Percentiles rank a stretch among this genome's conserved stretches.
phyloP scores from a whole-genome alignment of 1,140 invertebrate genomes.

The Antheraea pernyi region DNA sequence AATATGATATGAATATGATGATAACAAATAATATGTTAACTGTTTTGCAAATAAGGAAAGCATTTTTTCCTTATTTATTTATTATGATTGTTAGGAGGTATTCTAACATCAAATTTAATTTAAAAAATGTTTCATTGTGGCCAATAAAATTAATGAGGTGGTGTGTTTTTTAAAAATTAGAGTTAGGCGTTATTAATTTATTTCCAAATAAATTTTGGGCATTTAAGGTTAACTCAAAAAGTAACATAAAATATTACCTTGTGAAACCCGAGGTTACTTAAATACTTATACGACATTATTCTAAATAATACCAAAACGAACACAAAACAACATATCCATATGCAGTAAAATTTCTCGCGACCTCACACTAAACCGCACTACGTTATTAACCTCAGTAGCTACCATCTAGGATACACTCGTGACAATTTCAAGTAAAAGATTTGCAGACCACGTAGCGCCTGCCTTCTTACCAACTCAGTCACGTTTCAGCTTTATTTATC shows the following conservation, averaged over 20 bases:
- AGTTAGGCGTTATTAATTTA: too few species aligned
- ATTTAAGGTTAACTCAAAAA: too few species aligned
- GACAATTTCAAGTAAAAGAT: conserved; percentile 6
- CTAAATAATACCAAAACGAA: neutral
- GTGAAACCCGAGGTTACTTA: neutral
- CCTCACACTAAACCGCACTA: neutral
- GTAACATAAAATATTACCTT: neutral
- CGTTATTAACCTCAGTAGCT: conserved; percentile 7
- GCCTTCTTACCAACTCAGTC: neutral
- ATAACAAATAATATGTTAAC: too few species aligned
- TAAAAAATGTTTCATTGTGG: too few species aligned
- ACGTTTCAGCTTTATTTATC: conserved; percentile 10
- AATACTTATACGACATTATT: neutral
- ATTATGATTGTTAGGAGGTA: too few species aligned
- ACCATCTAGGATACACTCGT: neutral
- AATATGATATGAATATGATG: too few species aligned
- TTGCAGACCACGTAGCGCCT: conserved; percentile 11
- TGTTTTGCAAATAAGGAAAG: too few species aligned
- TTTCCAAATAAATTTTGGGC: too few species aligned
- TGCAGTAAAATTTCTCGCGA: conserved; percentile 15
- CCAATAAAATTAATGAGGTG: too few species aligned
- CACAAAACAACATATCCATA: conserved; percentile 3
- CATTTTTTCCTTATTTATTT: too few species aligned
- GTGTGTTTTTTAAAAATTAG: too few species aligned
- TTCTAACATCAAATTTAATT: too few species aligned